Conservation (phyloP, 2,888 invertebrate species). For the Aporophyla lueneburgensis region DNA sequence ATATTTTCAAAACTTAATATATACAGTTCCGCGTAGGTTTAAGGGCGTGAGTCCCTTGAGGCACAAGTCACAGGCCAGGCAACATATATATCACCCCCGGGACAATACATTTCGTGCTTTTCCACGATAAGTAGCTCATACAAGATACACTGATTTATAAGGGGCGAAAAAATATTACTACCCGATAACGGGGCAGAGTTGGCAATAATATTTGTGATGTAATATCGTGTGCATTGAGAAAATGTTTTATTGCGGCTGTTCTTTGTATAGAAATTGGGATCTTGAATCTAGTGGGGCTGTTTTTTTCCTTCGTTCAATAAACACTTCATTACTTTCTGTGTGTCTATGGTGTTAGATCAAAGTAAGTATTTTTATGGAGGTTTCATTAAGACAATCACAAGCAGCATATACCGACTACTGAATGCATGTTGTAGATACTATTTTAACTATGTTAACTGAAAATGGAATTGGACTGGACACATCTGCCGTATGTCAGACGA, state of each 20-base stretch:
- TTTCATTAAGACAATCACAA: neutral
- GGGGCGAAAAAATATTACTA: conserved; percentile 80
- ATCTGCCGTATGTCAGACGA: too few relatives aligned
- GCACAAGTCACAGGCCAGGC: conserved; percentile 76
- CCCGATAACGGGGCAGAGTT: conserved; percentile 69
- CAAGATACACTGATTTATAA: conserved; percentile 86
- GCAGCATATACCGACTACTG: too few relatives aligned
- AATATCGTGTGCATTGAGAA: conserved; percentile 67
- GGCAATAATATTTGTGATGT: conserved; percentile 65
- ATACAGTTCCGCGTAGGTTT: conserved; percentile 66
- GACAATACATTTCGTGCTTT: conserved; percentile 85
- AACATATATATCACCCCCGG: conserved; percentile 81
- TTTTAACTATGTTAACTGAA: neutral
- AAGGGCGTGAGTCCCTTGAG: conserved; percentile 71
- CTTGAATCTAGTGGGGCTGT: conserved; percentile 30
- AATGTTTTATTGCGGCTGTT: conserved; percentile 52
- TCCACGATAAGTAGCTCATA: conserved; percentile 85
- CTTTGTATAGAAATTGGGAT: conserved; percentile 35
- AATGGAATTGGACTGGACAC: neutral
- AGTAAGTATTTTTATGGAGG: neutral
- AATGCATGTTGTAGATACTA: neutral
- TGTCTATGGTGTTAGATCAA: conserved; percentile 8
- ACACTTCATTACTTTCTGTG: conserved; percentile 1
- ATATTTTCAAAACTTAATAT: conserved; percentile 69
- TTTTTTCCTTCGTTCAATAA: conserved; percentile 19